Evolutionary conservation across 2,797 vertebrate species (phyloP).

Genomic region (Ciconia nigra): DNA sequence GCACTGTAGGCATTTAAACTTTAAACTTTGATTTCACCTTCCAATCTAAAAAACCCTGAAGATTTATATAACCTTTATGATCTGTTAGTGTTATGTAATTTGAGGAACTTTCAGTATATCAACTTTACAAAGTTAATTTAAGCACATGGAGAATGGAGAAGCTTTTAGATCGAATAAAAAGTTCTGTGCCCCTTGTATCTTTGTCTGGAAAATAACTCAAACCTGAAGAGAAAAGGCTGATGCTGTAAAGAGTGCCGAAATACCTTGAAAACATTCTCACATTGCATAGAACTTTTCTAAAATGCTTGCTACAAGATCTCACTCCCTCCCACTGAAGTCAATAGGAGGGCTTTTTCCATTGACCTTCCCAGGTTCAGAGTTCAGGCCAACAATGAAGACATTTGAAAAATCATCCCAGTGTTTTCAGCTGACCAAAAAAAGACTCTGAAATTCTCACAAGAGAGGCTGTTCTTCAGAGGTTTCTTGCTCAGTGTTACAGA

Average conservation of each 20-base stretch:
- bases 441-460: neutral
- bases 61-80: neutral
- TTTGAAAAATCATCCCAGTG: neutral
- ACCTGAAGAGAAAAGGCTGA: neutral
- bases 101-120: neutral
- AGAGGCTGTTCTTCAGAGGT: neutral
- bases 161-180: neutral
- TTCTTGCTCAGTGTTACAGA: neutral
- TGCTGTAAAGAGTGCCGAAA: neutral
- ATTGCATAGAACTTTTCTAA: neutral
- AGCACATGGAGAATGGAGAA: neutral
- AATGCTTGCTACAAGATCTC: neutral
- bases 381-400: neutral
- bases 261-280: neutral
- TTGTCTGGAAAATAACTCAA: neutral
- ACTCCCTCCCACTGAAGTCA: neutral
- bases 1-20: neutral
- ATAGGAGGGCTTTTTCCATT: neutral
- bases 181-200: neutral
- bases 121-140: neutral
- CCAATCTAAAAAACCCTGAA: neutral
- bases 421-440: neutral
- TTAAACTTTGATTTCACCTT: neutral
- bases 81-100: neutral
- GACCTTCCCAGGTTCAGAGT: neutral